Conservation (phyloP, 2,113 vertebrate species). For the Pterocles orientalis region DNA sequence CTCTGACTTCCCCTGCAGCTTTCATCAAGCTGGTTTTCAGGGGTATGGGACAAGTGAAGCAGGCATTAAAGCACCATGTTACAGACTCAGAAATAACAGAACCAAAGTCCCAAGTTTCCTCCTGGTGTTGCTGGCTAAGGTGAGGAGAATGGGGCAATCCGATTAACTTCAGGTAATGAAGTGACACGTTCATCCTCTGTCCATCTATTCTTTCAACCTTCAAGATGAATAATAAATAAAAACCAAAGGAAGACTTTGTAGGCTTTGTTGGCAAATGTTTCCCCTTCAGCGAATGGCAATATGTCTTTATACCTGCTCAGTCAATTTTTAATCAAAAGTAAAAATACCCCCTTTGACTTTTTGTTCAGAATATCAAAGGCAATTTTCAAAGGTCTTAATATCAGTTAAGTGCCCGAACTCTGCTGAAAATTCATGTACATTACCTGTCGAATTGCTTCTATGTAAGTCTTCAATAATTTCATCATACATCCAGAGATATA, state of each 20-base stretch:
- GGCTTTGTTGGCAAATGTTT: neutral
- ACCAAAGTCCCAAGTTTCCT: neutral
- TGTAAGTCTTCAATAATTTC: neutral
- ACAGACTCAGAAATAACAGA: neutral
- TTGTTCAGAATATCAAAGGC: conserved; percentile 30
- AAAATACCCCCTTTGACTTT: conserved; percentile 16
- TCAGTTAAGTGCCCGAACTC: neutral
- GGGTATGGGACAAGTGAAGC: neutral
- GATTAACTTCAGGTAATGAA: conserved; percentile 16
- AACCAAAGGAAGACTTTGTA: neutral
- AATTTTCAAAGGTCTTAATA: conserved; percentile 41
- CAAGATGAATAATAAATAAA: conserved; percentile 18
- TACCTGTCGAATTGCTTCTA: neutral
- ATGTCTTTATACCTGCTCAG: neutral
- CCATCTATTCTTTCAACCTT: neutral
- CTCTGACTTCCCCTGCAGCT: neutral
- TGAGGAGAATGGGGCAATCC: neutral
- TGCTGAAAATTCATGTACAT: neutral
- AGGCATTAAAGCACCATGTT: neutral
- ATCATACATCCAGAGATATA: neutral
- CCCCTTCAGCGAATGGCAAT: neutral
- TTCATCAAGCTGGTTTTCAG: neutral
- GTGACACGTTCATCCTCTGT: neutral
- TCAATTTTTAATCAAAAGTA: conserved; percentile 38
- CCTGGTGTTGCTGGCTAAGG: neutral